Base-by-base conservation (phyloP, 2,113 vertebrate species). In the Eulacestoma nigropectus region DNA sequence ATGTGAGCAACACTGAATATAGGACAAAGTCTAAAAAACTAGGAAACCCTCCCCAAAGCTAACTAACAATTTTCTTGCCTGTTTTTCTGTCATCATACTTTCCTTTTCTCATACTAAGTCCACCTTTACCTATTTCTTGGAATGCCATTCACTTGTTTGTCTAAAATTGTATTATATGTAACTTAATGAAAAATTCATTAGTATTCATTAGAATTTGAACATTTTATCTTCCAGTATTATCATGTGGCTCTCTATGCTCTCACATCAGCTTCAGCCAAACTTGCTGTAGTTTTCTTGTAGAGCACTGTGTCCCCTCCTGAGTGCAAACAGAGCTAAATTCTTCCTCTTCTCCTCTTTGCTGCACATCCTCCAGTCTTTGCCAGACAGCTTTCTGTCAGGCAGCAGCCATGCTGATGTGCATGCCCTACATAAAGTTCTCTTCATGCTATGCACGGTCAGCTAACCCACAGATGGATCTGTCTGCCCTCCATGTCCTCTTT, bases 361-460 rank as follows among this genome's bases (percentile, higher is more conserved):
- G 10, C 7, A 9, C n/a, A 25, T 69, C 67, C 23, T 42, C 37
- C 1, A 0, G 20, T 49, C 46, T 80, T 73, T 2, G 0, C 30
- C 23, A 30, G 23, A 16, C 17, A 69, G 22, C 6, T 30, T 84
- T 69, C 50, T 84, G 20, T 46, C 42, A 55, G 30, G 12, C 33
- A 46, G 68, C 27, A 75, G 33, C 25, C 5, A 1, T 59, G 77
- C 25, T 49, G 30, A 32, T 70, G 32, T 2, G 1, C 25, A 35
- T 16, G 30, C 4, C 17, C 29, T 55, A 10, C 21, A 6, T 2
- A 46, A 78, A 72, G 16, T 6, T 37, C 25, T 80, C 72, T 64
- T 32, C 25, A 14, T 2, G 1, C 26, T 32, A 1, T 13, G 6
- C 19, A 7, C 11, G 14, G 10, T 20, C 57, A 35, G 8, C 11